Base-by-base conservation (phyloP, 2,113 vertebrate species). In the Pelecanoides urinatrix region DNA sequence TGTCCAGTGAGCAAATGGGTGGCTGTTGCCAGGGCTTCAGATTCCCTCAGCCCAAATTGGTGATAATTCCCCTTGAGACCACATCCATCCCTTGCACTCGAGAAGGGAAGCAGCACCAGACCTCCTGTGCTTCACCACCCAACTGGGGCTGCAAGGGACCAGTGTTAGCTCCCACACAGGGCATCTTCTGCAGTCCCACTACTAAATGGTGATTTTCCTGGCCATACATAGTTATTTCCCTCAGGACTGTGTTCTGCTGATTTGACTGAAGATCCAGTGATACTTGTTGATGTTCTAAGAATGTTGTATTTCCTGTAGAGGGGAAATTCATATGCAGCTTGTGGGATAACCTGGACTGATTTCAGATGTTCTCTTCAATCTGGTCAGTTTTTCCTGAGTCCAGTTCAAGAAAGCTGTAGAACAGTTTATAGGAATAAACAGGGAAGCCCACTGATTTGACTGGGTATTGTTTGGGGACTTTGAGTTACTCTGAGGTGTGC, bases 11-110 rank as follows among this genome's bases (percentile, higher is more conserved):
- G 77, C 81, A 53, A 10, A 56, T 27, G 80, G 23, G 9, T 7
- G 26, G 88, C 29, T 90, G 16, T 45, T 79, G 86, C 75, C 88
- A 82, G 75, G 66, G 18, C 18, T 78, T 26, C 8, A 20, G 10
- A 4, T 55, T 45, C 72, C 74, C 91, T 83, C 67, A 53, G n/a
- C 50, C 78, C 62, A 49, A 8, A 32, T 38, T 1, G 10, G 36
- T 42, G 84, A 7, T 2, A 21, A 34, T 7, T 68, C 38, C 53
- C 30, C 53, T 27, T 17, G 47, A 42, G 38, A 32, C 7, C 66
- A 26, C 65, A 17, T 88, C 52, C 58, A 42, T n/a, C 52, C 45
- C 47, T 66, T 61, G 23, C 18, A 1, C 21, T 38, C 0, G 0
- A 53, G 76, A 9, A 38, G 16, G 16, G 44, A 42, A 86, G 36